These are phyloP conservation scores for Bucorvus abyssinicus DNA, from an alignment of 2,797 vertebrate genomes.

Conservation along the genomic window DNA sequence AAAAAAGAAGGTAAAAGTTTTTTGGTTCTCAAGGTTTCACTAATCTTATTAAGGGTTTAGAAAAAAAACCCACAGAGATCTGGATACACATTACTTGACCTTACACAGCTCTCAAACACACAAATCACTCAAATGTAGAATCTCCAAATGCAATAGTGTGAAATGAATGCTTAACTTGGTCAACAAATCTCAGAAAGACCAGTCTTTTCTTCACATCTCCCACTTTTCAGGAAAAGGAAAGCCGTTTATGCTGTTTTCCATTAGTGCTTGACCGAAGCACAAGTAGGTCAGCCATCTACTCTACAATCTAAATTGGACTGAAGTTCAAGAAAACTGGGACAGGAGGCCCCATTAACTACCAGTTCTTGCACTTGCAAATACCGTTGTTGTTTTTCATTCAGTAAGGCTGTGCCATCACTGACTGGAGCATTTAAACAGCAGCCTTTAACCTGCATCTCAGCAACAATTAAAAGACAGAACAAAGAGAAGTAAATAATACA, in stretches of 20 bases:
- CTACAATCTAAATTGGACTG: not conserved
- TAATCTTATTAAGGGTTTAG: not conserved
- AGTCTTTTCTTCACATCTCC: not conserved
- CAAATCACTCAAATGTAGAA: not conserved
- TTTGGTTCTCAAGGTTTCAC: not conserved
- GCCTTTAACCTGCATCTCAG: not conserved
- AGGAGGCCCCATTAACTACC: not conserved
- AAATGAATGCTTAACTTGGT: not conserved
- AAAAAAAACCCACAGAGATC: not conserved
- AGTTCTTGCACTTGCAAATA: not conserved
- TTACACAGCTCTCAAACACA: not conserved
- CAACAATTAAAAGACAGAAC: not conserved
- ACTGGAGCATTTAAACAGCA: not conserved
- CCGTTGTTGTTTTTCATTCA: not conserved
- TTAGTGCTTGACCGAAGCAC: not conserved
- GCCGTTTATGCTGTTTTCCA: not conserved
- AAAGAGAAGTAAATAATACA: not conserved
- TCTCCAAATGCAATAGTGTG: not conserved
- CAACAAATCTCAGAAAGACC: not conserved
- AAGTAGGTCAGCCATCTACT: conserved; percentile 37
- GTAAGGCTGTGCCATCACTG: not conserved
- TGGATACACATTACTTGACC: not conserved
- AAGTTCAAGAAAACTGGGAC: conserved; percentile 31
- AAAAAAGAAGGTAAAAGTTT: not conserved
- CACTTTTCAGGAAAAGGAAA: not conserved